A percentile compares a stretch with the other conserved stretches of the same genome.
Evolutionary conservation across 2,888 invertebrate genomes (phyloP).

Genomic region (Antheraea assamensis): DNA sequence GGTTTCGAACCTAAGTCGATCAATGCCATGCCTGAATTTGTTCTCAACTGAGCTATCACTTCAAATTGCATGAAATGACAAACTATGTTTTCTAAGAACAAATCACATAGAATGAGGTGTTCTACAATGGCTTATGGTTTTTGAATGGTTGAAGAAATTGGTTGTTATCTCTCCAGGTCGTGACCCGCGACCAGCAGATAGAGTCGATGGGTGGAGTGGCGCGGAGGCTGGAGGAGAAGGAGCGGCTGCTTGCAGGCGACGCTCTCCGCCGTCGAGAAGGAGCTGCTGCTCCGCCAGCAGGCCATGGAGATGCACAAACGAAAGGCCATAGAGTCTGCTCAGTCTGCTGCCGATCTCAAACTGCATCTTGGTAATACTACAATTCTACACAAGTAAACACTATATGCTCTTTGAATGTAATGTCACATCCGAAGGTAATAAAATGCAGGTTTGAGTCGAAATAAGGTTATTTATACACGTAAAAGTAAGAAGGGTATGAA

Average conservation of each 20-base stretch:
- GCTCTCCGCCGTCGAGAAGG: slow-evolving; percentile 96
- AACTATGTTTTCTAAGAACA: no score
- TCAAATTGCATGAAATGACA: no score
- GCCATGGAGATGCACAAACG: slow-evolving; percentile 99
- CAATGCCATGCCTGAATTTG: no score
- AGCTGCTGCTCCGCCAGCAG: slow-evolving; percentile 94
- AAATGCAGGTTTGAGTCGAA: no score
- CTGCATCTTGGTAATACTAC: slow-evolving; percentile 88
- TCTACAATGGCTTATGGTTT: no score
- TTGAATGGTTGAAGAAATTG: no score
- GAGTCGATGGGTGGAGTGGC: slow-evolving; percentile 97
- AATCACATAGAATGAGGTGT: no score
- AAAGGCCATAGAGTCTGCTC: slow-evolving; percentile 98
- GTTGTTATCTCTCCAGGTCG: no score
- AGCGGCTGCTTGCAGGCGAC: slow-evolving; percentile 95
- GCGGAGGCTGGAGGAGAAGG: slow-evolving; percentile 97
- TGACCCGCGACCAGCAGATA: slow-evolving; percentile 92
- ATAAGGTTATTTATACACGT: no score
- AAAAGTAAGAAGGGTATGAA: no score
- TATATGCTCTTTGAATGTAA: neutral
- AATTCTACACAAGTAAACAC: neutral
- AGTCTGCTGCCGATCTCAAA: slow-evolving; percentile 98
- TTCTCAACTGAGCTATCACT: no score
- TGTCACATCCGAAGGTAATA: neutral
- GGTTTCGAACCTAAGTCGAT: no score